A percentile compares a stretch with the other conserved stretches of the same genome.
phyloP scores from a whole-genome alignment of 2,797 vertebrate species.

The Macrochelys suwanniensis region DNA sequence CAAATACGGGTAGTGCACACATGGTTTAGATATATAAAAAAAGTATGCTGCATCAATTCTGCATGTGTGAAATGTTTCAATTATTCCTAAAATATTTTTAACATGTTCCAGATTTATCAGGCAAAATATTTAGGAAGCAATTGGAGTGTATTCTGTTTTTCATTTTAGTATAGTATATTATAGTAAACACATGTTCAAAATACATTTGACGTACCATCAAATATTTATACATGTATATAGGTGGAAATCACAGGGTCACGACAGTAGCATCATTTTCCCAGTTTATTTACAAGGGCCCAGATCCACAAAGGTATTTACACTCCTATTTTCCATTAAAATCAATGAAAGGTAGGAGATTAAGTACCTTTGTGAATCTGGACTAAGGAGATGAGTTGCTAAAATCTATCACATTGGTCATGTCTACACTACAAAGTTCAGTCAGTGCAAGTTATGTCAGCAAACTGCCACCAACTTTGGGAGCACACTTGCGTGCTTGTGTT shows the following conservation, averaged over 20 bases:
- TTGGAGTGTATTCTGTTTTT: slow-evolving; percentile 74
- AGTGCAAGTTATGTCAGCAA: not conserved
- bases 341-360: not conserved
- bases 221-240: slow-evolving; percentile 74
- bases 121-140: slow-evolving; percentile 77
- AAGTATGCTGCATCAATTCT: slow-evolving; percentile 76
- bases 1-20: slow-evolving; percentile 61
- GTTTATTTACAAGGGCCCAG: slow-evolving; percentile 50
- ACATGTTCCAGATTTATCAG: slow-evolving; percentile 77
- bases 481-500: not conserved
- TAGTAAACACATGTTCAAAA: slow-evolving; percentile 76
- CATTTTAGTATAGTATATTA: slow-evolving; percentile 68
- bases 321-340: not conserved
- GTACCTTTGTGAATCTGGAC: not conserved
- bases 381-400: not conserved
- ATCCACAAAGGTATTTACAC: not conserved
- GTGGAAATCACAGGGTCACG: slow-evolving; percentile 68
- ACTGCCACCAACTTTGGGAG: not conserved
- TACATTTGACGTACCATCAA: slow-evolving; percentile 73
- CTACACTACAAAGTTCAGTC: not conserved
- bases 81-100: slow-evolving; percentile 82
- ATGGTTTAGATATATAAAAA: slow-evolving; percentile 79
- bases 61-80: slow-evolving; percentile 84
- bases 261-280: slow-evolving; percentile 65
- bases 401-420: not conserved